These are phyloP conservation scores for Chaunax sp. DNA, from an alignment of 2,797 vertebrate species.

Conservation along the genomic window DNA sequence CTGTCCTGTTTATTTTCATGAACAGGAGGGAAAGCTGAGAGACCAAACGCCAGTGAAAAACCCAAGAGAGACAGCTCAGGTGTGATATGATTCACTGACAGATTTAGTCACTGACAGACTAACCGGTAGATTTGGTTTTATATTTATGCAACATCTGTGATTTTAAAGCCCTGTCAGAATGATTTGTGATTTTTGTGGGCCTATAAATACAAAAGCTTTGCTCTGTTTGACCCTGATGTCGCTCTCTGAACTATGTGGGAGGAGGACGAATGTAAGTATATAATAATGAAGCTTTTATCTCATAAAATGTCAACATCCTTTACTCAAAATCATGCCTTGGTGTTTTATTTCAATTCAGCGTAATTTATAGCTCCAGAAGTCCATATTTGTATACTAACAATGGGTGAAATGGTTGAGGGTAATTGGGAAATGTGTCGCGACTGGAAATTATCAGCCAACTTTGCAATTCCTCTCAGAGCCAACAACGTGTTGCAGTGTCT, in stretches of 20 bases:
- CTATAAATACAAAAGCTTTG: background rate
- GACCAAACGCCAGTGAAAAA: background rate
- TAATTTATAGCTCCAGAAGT: background rate
- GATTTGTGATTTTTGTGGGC: too few species aligned
- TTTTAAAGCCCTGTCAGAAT: background rate
- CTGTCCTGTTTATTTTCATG: slow-evolving; percentile 13
- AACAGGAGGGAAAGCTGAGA: background rate
- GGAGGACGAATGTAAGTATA: background rate
- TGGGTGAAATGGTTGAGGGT: background rate
- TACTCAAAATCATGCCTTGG: too few species aligned
- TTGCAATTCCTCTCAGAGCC: background rate
- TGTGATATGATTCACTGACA: background rate
- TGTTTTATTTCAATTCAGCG: background rate
- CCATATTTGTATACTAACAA: background rate
- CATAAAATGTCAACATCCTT: too few species aligned
- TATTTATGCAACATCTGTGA: background rate
- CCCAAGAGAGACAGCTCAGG: background rate
- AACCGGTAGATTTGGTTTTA: too few species aligned
- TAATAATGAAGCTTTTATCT: background rate
- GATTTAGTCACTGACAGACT: background rate
- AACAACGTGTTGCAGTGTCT: background rate
- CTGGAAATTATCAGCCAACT: background rate
- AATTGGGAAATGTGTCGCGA: background rate
- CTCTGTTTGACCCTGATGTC: too few species aligned
- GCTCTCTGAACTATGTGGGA: background rate